Evolutionary conservation across 1,140 invertebrate species (phyloP).

Genomic region (Drosophila sproati): DNA sequence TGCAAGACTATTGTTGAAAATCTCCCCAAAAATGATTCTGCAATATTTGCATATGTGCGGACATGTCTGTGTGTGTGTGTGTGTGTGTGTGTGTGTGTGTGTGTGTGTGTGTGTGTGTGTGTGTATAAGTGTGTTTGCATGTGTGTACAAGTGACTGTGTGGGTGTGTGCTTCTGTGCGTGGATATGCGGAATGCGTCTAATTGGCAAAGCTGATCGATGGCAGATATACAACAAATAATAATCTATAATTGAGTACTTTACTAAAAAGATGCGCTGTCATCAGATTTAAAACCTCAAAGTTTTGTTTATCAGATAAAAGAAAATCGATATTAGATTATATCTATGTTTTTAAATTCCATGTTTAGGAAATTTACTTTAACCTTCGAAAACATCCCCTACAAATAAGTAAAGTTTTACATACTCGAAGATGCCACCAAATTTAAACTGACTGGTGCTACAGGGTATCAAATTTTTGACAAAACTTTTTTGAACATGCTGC

Average conservation of each 20-base stretch:
- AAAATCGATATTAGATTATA: too few species aligned
- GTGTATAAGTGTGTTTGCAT: constrained; percentile 33
- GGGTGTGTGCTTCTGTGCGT: constrained; percentile 13
- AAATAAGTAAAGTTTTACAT: too few species aligned
- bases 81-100: constrained; percentile 10
- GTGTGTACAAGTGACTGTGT: constrained; percentile 24
- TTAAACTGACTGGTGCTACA: neutral
- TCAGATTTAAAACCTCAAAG: too few species aligned
- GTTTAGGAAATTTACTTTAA: too few species aligned
- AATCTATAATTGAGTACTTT: neutral
- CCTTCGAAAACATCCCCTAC: too few species aligned
- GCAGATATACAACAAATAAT: constrained; percentile 5
- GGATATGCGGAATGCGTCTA: constrained; percentile 42
- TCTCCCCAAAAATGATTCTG: constrained; percentile 41
- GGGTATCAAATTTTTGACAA: constrained; percentile 20
- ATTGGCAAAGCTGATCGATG: constrained; percentile 45
- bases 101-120: constrained; percentile 8
- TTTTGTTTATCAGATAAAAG: too few species aligned
- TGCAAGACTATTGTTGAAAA: constrained; percentile 23
- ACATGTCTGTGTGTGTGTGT: constrained; percentile 18
- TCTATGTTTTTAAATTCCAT: too few species aligned
- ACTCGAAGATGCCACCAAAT: too few species aligned
- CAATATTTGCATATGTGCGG: constrained; percentile 43
- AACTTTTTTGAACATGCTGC: constrained; percentile 26
- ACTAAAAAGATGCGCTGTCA: too few species aligned